phyloP scores from a whole-genome alignment of 2,113 vertebrate species.

The Pantherophis guttatus region DNA sequence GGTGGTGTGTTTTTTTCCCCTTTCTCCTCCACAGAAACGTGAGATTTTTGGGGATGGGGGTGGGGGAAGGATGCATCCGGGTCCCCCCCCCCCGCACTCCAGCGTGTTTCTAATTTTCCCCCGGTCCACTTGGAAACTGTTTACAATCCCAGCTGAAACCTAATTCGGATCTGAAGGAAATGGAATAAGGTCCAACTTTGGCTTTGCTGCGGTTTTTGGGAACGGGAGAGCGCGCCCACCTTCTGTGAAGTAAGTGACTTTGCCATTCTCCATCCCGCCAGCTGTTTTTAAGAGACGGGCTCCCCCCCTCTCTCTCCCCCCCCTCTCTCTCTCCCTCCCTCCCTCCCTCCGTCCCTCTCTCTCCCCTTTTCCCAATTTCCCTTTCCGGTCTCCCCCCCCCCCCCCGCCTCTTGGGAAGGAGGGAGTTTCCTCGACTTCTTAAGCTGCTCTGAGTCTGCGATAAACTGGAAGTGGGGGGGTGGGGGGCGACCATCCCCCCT shows the following conservation, averaged over 20 bases:
- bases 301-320: not conserved
- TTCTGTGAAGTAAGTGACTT: constrained; percentile 73
- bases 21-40: constrained; percentile 55
- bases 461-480: not conserved
- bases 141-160: constrained; percentile 60
- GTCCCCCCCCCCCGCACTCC: not conserved
- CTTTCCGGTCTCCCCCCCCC: too few relatives aligned
- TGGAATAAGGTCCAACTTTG: constrained; percentile 30
- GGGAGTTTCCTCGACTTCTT: not conserved
- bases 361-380: too few relatives aligned
- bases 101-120: constrained; percentile 53
- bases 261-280: constrained; percentile 52
- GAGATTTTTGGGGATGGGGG: not conserved
- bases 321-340: not conserved
- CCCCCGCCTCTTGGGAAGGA: not conserved
- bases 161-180: constrained; percentile 60
- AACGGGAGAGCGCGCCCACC: constrained; percentile 64
- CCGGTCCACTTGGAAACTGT: constrained; percentile 64
- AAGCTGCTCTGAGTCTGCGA: not conserved
- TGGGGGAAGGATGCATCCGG: not conserved
- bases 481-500: not conserved
- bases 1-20: not conserved
- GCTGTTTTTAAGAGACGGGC: not conserved
- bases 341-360: too few relatives aligned
- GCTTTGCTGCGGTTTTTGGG: not conserved